Base-by-base conservation (phyloP, 2,113 vertebrate species). In the Cololabis saira region DNA sequence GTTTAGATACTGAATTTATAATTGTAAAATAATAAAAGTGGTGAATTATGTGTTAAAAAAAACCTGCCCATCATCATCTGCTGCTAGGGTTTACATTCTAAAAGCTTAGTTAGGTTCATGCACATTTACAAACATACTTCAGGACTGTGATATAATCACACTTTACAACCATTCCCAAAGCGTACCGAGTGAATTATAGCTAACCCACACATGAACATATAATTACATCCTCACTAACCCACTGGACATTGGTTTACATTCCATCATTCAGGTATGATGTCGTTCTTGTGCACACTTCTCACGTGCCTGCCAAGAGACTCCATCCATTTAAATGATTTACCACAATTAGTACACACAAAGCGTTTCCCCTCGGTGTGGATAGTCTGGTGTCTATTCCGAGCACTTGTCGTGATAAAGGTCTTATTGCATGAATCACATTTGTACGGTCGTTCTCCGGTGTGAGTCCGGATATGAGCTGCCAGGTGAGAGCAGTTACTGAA, bases 401-500 rank as follows among this genome's bases (percentile, higher is more conserved):
- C 88, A 11, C 88, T 89, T 0, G 88, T 90, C 0, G 88, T 91
- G 74, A 88, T 78, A 12, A 91, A 90, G 9, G 74, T 82, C 82
- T 90, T 91, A 2, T 81, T 82, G 68, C 90, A 91, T 11, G 88
- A 80, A 0, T 90, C 88, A 67, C 90, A 90, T 24, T 76, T 85
- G 81, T 89, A 90, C 0, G 88, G 88, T 55, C 90, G 84, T 50
- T 91, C 88, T 3, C 90, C 90, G 0, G 90, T 91, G 81, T 90
- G 90, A 0, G 88, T 90, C 82, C 90, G 69, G 75, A 89, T 89
- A 47, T 91, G 90, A 12, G 90, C 88, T 0, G 87, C 78, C 1
- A 91, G 85, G 71, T 90, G 87, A 22, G 88, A 89, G 52, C 87
- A 88, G 73, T 90, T 91, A 12, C 75, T 85, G 61, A 90, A 91